Evolutionary conservation across 2,113 vertebrate species (phyloP), one percentile per base, ranked within the genome.

Genomic region (Perccottus glenii): DNA sequence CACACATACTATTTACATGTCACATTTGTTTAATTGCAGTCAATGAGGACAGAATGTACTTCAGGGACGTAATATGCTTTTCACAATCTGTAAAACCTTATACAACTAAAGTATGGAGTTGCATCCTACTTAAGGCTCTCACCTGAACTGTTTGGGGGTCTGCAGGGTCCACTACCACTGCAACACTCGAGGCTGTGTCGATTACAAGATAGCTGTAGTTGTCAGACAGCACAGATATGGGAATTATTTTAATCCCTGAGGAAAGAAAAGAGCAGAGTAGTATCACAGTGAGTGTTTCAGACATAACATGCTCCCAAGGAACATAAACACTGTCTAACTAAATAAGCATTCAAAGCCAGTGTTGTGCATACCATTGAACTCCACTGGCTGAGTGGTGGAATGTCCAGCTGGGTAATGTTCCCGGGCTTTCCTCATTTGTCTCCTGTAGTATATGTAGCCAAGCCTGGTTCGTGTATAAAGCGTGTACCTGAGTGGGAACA

Each of bases 201-300:
- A 98, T 93, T 49, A 99, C 78, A 49, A 99, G 93, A 85, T 99
- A 99, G 92, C 97, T 97, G 91, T 99, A 99, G 92, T 99, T 99
- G 91, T 96, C 96, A 4, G 94, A 94, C 32, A 98, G 92, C 10
- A 99, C 94, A 0, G 96, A 92, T 73, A 99, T 93, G 49, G 98
- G 98, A 77, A 99, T 92, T 71, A 99, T 96, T 92, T 99, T 99
- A 75, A 98, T 84, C 56, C 95, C 97, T 99, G 83, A 12, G 3
- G 3, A 32, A 66, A 40, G 16, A 75, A n/a, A 57, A 15, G 4
- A 19, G 2, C 40, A 32, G 43, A 43, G 0, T 51, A 9, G 5
- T 15, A 55, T 40, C 33, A 5, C 19, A 57, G 35, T n/a, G 1
- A 40, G 9, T 19, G 11, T 14, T n/a, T 4, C 11, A 14, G 32